Evolutionary conservation across 2,888 invertebrate species (phyloP).

Genomic region (Aphrophora alni): DNA sequence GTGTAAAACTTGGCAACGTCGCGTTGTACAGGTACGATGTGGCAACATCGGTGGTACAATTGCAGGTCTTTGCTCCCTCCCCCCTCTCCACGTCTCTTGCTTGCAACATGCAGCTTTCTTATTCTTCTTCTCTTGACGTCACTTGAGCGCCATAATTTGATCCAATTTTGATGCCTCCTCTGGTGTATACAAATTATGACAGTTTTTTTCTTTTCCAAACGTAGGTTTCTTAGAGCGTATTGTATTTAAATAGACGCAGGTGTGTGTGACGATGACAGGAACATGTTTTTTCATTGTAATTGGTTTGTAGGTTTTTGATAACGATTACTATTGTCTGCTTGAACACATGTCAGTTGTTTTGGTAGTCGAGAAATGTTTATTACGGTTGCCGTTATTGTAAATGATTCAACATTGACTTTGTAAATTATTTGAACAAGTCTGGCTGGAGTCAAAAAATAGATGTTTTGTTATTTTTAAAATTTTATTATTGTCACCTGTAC

Average conservation of each 20-base stretch:
- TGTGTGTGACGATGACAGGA: background rate
- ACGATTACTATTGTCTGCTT: too few species aligned
- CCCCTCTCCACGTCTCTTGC: slow-evolving; percentile 6
- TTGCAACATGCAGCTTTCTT: slow-evolving; percentile 33
- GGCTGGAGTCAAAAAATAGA: too few species aligned
- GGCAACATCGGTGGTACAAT: slow-evolving; percentile 39
- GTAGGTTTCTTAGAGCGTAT: background rate
- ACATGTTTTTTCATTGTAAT: too few species aligned
- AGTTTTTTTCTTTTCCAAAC: background rate
- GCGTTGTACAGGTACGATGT: background rate
- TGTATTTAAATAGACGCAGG: background rate
- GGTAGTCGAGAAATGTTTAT: too few species aligned
- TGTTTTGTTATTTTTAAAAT: too few species aligned
- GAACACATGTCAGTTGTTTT: too few species aligned
- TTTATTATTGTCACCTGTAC: too few species aligned
- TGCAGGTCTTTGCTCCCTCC: slow-evolving; percentile 41
- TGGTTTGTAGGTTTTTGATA: too few species aligned
- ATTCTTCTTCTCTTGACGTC: slow-evolving; percentile 16
- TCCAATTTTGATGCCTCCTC: background rate
- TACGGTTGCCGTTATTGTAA: too few species aligned
- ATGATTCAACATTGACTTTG: too few species aligned
- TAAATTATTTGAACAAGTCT: too few species aligned
- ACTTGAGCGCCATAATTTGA: background rate
- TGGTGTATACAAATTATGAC: background rate
- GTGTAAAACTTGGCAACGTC: slow-evolving; percentile 24